phyloP scores from a whole-genome alignment of 2,113 vertebrate species.

The Elgaria multicarinata region DNA sequence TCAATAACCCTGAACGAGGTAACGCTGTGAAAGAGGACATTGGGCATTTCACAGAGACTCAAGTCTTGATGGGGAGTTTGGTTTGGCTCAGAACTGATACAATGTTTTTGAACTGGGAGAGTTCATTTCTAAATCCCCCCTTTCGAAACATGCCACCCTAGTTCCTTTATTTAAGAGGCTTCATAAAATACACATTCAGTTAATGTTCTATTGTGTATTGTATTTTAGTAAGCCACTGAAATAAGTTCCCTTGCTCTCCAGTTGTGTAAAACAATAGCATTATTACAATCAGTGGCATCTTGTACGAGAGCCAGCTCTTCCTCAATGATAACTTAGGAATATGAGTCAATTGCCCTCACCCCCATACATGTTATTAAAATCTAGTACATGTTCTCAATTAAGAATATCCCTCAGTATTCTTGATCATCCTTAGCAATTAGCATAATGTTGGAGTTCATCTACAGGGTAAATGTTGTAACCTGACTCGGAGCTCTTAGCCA shows the following conservation, averaged over 20 bases:
- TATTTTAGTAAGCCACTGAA: neutral
- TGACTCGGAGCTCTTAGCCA: neutral
- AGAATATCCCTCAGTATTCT: conserved; percentile 13
- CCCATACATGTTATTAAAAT: conserved; percentile 16
- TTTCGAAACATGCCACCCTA: neutral
- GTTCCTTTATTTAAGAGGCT: neutral
- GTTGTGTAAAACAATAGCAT: conserved; percentile 5
- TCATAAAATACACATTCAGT: neutral
- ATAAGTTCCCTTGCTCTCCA: neutral
- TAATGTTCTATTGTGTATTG: neutral
- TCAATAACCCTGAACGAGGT: neutral
- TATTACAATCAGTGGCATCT: neutral
- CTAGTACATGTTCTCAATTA: conserved; percentile 8
- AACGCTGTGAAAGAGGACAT: neutral
- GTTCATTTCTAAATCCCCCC: neutral
- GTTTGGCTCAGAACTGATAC: neutral
- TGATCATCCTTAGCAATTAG: conserved; percentile 20
- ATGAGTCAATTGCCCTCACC: neutral
- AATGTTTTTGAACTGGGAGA: neutral
- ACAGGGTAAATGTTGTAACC: conserved; percentile 13
- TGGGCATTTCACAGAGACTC: neutral
- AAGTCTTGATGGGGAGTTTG: neutral
- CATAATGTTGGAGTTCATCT: conserved; percentile 26
- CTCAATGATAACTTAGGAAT: conserved; percentile 1
- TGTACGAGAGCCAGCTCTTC: neutral